Evolutionary conservation across 2,888 invertebrate species (phyloP).

Genomic region (Zaprionus obscuricornis): DNA sequence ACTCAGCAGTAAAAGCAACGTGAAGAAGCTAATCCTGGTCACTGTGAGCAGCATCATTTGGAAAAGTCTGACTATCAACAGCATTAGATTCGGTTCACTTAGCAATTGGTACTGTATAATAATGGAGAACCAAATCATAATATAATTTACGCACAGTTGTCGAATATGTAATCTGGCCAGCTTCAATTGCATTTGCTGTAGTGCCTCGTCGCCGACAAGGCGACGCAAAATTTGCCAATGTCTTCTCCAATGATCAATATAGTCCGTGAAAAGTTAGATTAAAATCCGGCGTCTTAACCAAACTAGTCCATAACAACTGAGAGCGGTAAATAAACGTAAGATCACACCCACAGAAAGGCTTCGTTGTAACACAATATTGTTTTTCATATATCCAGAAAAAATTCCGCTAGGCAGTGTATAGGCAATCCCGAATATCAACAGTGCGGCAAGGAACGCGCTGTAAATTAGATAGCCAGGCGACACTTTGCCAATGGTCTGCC

Average conservation of each 20-base stretch:
- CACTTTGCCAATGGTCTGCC: background rate
- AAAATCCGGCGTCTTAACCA: conserved; percentile 46
- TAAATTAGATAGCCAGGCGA: conserved; percentile 47
- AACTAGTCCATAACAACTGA: conserved; percentile 39
- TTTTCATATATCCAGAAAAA: conserved; percentile 31
- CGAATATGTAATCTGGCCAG: conserved; percentile 23
- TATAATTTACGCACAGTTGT: conserved; percentile 30
- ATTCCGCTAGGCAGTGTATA: conserved; percentile 2
- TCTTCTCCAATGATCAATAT: conserved; percentile 19
- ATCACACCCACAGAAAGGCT: conserved; percentile 1
- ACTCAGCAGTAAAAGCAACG: conserved; percentile 42
- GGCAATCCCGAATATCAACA: conserved; percentile 30
- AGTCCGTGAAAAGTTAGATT: conserved; percentile 33
- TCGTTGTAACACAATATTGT: conserved; percentile 50
- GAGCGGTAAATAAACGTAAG: conserved; percentile 1
- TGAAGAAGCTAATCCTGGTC: conserved; percentile 24
- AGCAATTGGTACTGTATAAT: conserved; percentile 41
- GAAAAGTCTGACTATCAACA: no score
- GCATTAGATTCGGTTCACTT: no score
- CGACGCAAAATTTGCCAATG: conserved; percentile 11
- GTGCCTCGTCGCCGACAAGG: conserved; percentile 2
- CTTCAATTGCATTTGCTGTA: conserved; percentile 30
- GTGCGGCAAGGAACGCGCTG: conserved; percentile 21
- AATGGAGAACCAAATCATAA: conserved; percentile 2
- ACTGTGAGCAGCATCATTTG: no score